These are phyloP conservation scores for Drosophila subpulchrella DNA, from an alignment of 1,140 invertebrate species.

Conservation along the genomic window DNA sequence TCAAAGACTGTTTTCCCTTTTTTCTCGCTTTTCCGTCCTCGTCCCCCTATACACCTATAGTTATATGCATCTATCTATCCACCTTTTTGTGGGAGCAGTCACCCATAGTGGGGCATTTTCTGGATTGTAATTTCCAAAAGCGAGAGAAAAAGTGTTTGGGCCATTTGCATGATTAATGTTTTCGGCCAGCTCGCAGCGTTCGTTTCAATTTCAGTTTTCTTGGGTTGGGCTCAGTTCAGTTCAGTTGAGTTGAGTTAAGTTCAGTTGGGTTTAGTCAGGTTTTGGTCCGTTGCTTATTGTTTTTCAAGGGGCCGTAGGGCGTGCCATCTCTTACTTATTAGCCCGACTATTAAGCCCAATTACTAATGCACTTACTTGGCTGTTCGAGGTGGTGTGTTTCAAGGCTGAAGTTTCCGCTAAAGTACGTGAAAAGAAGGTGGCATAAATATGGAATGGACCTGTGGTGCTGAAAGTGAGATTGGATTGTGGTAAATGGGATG, in stretches of 20 bases:
- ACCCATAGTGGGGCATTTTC: slow-evolving; percentile 72
- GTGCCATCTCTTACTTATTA: slow-evolving; percentile 61
- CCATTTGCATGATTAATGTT: slow-evolving; percentile 80
- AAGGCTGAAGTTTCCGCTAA: slow-evolving; percentile 46
- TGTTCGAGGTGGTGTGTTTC: slow-evolving; percentile 19
- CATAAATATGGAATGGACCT: slow-evolving; percentile 8
- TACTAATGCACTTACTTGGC: slow-evolving; percentile 49
- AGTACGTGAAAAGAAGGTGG: slow-evolving; percentile 14
- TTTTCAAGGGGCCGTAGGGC: slow-evolving; percentile 26
- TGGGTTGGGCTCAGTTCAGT: slow-evolving; percentile 28
- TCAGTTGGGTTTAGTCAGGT: slow-evolving; percentile 6
- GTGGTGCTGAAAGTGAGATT: slow-evolving; percentile 35
- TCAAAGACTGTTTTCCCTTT: slow-evolving; percentile 72
- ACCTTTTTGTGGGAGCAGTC: slow-evolving; percentile 62
- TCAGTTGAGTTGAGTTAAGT: slow-evolving; percentile 3
- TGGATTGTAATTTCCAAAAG: slow-evolving; percentile 68
- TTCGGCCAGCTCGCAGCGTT: slow-evolving; percentile 39
- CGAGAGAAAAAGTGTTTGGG: slow-evolving; percentile 67
- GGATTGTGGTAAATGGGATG: neutral
- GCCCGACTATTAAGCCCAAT: slow-evolving; percentile 47
- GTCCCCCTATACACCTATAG: neutral
- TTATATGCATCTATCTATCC: slow-evolving; percentile 6
- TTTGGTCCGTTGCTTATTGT: slow-evolving; percentile 12
- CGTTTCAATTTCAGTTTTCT: slow-evolving; percentile 39
- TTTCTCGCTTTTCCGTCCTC: slow-evolving; percentile 37